A percentile compares a stretch with the other conserved stretches of the same genome.
These are phyloP conservation scores for Myotis findleyi DNA, from an alignment of 2,797 vertebrate species.

Conservation along the genomic window DNA sequence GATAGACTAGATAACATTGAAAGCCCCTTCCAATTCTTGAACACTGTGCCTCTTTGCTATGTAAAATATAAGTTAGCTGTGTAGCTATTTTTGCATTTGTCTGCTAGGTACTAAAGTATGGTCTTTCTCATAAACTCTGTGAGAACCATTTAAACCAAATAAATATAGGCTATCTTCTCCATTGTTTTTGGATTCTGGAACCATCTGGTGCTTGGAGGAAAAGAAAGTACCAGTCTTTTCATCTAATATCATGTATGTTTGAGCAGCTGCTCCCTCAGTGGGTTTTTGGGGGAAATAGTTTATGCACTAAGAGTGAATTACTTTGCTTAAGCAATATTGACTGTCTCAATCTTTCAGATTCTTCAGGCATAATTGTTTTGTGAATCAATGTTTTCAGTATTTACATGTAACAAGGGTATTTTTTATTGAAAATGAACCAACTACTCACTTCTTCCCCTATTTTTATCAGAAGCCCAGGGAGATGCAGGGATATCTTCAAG, in stretches of 20 bases:
- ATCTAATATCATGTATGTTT: conserved; percentile 53
- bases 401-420: conserved; percentile 41
- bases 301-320: conserved; percentile 61
- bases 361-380: conserved; percentile 55
- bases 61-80: neutral
- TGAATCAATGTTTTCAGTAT: conserved; percentile 51
- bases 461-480: conserved; percentile 24
- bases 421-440: conserved; percentile 43
- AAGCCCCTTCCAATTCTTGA: neutral
- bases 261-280: conserved; percentile 58
- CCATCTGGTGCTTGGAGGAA: conserved; percentile 50
- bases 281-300: conserved; percentile 43
- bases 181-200: conserved; percentile 62
- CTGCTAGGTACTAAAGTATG: conserved; percentile 40
- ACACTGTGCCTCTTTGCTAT: neutral
- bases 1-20: neutral
- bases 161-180: conserved; percentile 56
- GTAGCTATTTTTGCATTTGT: conserved; percentile 38
- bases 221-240: conserved; percentile 44
- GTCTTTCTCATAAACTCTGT: conserved; percentile 5
- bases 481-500: neutral
- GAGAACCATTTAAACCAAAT: conserved; percentile 56
- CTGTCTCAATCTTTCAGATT: conserved; percentile 65
- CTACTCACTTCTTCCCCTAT: neutral
- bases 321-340: conserved; percentile 55